Base-by-base conservation (phyloP, 2,888 invertebrate genomes). In the Torymus aiolomorphi region DNA sequence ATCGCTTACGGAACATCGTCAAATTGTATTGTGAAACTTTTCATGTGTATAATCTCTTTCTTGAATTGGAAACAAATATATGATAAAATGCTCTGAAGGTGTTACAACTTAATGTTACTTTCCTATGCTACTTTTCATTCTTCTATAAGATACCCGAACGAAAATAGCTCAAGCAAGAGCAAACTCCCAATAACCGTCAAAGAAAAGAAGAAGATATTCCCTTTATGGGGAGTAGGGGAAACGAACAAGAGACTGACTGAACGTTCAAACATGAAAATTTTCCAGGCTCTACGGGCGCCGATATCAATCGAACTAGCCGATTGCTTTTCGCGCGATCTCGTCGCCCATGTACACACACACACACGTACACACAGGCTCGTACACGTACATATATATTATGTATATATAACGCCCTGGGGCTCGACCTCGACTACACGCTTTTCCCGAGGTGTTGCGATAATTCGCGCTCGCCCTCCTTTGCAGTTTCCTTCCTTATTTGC, bases 401-500 rank as follows among this genome's bases (percentile, higher is more conserved):
- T 31, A 31, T 31, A 31, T 31, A 31, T 31, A 31, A 8, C 31
- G 8, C 0, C 31, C 31, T 3, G 8, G 2, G 31, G 3, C 31
- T 31, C 31, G 31, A 31, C 31, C 31, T 31, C 31, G 51, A 18
- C 14, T 70, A 66, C 63, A 5, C 20, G 81, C 79, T 84, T 83
- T 84, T 77, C 83, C 73, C 74, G 84, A 86, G 86, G 86, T 86
- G 86, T 86, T 83, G 82, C 83, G 85, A 86, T 87, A 88, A 88
- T 88, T 87, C 86, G 83, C 84, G 81, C 85, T 84, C 84, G 79
- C 84, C 85, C 82, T 83, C 75, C 66, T 74, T 84, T 84, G 74
- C 81, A 76, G 83, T 82, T 80, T 84, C 82, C 84, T 86, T 85
- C 84, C 85, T 84, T 89, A 88, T 89, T 89, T 89, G 87, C 88